Base-by-base conservation (phyloP, 2,888 invertebrate species). In the Tetropium fuscum region DNA sequence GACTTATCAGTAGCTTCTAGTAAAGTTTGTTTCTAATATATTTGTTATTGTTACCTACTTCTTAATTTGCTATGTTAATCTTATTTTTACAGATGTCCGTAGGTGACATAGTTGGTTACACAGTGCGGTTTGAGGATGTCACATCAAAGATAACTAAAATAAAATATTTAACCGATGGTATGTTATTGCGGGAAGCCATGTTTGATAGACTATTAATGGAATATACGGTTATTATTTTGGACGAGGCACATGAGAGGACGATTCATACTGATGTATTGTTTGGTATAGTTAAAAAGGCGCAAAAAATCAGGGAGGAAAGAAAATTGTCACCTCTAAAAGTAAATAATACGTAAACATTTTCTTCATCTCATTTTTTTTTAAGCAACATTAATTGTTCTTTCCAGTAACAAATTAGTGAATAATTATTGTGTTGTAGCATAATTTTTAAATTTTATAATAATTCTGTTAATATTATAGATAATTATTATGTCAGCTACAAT, bases 171-270 rank as follows among this genome's bases (percentile, higher is more conserved):
- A 98, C 98, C 2, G 98, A 98, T 83, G 98, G 98, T 34, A 96
- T 96, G 89, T 83, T 98, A 70, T 83, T 98, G 2, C 85, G 97
- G 53, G 97, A 98, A 83, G 94, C 97, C 0, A 91, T 97, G 76
- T 83, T 84, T 41, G 93, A 95, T 80, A 88, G 89, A 5, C 79
- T 90, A 30, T 79, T 95, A 1, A 87, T 86, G 60, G 87, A 90
- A 65, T 98, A 98, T 78, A 88, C 90, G 18, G 85, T 94, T 8
- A 86, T 97, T 13, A 90, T 98, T 73, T 82, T 98, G 66, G 98
- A 98, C 80, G 98, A 98, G 81, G 97, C 95, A 22, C 98, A 98
- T 80, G 98, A 98, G 80, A 86, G 98, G 36, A 97, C 97, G 1
- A 89, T 98, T 0, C 93, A 94, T 74, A 97, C 96, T 2, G 98